Evolutionary conservation across 2,113 vertebrate species (phyloP), one percentile per base, ranked within the genome.

Genomic region (Pseudopodoces humilis): DNA sequence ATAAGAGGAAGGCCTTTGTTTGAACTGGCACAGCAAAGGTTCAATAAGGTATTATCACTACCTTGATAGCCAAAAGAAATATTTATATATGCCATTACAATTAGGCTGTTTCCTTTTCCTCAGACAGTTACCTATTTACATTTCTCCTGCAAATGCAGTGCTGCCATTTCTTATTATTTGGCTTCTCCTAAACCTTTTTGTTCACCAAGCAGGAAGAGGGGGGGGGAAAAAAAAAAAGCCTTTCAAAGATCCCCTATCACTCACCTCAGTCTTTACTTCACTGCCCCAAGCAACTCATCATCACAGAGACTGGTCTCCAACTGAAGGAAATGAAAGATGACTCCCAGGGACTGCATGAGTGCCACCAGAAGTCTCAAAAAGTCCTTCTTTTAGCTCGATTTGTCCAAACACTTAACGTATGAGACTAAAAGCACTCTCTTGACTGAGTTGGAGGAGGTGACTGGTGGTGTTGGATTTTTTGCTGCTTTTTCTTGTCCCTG

Each of bases 1-100:
- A 28, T 53, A 86, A 86, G 50, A 69, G 43, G 30, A 90, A 88
- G 31, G 87, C 28, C 60, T 63, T 86, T 88, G 79, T 93, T 91
- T 94, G 68, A 93, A 86, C 55, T 90, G 79, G 85, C 74, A 90
- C 47, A 55, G 67, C 55, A 90, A 77, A 92, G 43, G 46, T 74
- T 95, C 76, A 31, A 9, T 83, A 78, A 70, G 59, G 84, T 85
- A 87, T 74, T 95, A 92, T 63, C 41, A 2, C 72, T 15, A 56
- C 37, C 50, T 75, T 68, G 63, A 75, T 53, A 95, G 86, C 75
- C 91, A 95, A 79, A 96, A 91, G 53, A 90, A 97, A 94, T 90
- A 96, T 91, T 92, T 85, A 83, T 65, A 82, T 82, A 76, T 35
- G 69, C 52, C 55, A 82, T 59, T 91, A 70, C 59, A 85, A 84